phyloP scores from a whole-genome alignment of 2,113 vertebrate species.

The Rhadina sibilatrix region DNA sequence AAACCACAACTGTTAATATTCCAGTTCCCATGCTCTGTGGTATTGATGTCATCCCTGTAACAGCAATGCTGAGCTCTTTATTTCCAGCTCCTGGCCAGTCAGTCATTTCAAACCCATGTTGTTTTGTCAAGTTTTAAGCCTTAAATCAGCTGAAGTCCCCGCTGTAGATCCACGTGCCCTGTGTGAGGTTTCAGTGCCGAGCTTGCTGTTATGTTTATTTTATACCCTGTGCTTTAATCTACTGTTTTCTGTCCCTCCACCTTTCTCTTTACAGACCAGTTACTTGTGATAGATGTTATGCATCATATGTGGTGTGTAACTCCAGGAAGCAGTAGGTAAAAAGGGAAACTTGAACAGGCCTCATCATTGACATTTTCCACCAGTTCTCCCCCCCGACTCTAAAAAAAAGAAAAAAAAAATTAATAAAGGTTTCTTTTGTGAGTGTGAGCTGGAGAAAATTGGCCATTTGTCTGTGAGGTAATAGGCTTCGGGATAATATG shows the following conservation, averaged over 20 bases:
- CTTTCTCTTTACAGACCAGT: neutral
- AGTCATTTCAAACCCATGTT: neutral
- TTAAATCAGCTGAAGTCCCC: neutral
- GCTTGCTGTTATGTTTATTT: conserved; percentile 5
- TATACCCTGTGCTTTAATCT: neutral
- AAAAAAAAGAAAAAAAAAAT: neutral
- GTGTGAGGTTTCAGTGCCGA: neutral
- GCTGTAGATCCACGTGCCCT: neutral
- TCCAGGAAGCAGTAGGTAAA: neutral
- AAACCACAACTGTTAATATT: neutral
- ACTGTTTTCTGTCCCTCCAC: conserved; percentile 10
- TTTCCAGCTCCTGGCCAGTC: neutral
- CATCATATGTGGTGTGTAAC: neutral
- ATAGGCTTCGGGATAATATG: conserved; percentile 67
- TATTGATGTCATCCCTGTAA: neutral
- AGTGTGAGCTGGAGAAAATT: conserved; percentile 60
- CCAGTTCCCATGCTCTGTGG: neutral
- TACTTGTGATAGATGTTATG: neutral
- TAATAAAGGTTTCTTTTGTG: conserved; percentile 62
- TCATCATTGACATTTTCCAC: neutral
- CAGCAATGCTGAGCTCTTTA: neutral
- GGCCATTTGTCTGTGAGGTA: conserved; percentile 75
- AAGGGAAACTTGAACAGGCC: neutral
- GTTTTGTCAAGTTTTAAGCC: neutral
- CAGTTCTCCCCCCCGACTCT: neutral